phyloP scores from a whole-genome alignment of 2,888 invertebrate genomes.

The Nomada hirtipes region DNA sequence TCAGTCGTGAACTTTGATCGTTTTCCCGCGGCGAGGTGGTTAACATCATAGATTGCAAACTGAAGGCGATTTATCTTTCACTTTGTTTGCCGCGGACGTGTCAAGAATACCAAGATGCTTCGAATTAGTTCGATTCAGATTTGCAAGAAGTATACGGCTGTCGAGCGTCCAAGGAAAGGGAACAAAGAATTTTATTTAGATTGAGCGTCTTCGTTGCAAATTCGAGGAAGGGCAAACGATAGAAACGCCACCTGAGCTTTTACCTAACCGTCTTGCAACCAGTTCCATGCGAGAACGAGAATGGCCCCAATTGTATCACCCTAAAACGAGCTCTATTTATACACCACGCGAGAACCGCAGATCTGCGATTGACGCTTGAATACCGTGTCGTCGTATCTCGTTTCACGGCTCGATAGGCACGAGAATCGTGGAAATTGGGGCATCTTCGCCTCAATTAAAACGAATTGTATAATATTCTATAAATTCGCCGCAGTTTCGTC shows the following conservation, averaged over 20 bases:
- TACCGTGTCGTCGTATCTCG: background rate
- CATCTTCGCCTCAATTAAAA: background rate
- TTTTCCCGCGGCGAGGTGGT: constrained; percentile 35
- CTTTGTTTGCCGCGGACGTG: too few relatives aligned
- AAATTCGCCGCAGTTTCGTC: too few relatives aligned
- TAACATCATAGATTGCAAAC: constrained; percentile 9
- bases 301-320: background rate
- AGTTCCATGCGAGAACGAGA: background rate
- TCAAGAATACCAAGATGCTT: too few relatives aligned
- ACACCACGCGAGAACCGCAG: background rate
- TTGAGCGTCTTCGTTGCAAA: too few relatives aligned
- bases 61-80: constrained; percentile 2
- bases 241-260: too few relatives aligned
- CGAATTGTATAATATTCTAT: too few relatives aligned
- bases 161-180: too few relatives aligned
- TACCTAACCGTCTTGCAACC: too few relatives aligned
- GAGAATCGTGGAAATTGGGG: background rate
- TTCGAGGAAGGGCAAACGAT: too few relatives aligned
- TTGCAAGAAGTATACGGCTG: too few relatives aligned
- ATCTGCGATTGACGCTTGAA: constrained; percentile 22
- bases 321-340: background rate
- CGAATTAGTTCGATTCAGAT: too few relatives aligned
- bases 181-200: too few relatives aligned
- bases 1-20: constrained; percentile 60
- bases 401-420: constrained; percentile 14